Conservation (phyloP, 1,140 invertebrate genomes). For the Hetaerina americana region DNA sequence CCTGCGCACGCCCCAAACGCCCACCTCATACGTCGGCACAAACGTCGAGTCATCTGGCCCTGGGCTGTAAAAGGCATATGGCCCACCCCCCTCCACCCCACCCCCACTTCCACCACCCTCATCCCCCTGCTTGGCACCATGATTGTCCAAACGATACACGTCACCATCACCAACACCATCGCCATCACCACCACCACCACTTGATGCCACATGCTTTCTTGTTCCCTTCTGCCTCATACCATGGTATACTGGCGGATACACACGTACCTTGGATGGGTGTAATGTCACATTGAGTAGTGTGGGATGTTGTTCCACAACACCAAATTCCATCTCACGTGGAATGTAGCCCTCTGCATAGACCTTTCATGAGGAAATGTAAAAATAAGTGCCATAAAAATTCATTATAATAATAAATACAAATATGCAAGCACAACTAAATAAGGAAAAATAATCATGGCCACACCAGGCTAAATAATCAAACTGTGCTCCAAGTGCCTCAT, state of each 20-base stretch:
- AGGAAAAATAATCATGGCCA: no score
- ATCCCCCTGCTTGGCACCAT: not conserved
- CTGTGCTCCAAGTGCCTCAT: no score
- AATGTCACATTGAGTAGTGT: slow-evolving; percentile 74
- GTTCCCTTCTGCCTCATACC: not conserved
- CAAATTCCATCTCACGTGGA: slow-evolving; percentile 70
- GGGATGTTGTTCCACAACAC: slow-evolving; percentile 71
- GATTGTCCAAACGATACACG: no score
- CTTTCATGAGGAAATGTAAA: slow-evolving; percentile 36
- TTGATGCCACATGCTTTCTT: not conserved
- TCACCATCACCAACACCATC: not conserved
- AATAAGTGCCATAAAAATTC: no score
- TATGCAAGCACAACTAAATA: no score
- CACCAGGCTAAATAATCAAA: no score
- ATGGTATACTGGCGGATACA: not conserved
- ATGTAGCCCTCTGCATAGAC: slow-evolving; percentile 71
- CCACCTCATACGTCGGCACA: not conserved
- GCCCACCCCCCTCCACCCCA: slow-evolving; percentile 4
- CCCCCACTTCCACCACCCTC: slow-evolving; percentile 10
- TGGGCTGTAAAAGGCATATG: slow-evolving; percentile 8
- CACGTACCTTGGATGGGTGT: slow-evolving; percentile 60
- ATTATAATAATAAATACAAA: no score
- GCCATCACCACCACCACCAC: not conserved
- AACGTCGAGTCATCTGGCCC: slow-evolving; percentile 1
- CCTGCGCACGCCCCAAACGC: not conserved